Evolutionary conservation across 2,113 vertebrate genomes (phyloP), one percentile per base, ranked within the genome.

Genomic region (Scortum barcoo): DNA sequence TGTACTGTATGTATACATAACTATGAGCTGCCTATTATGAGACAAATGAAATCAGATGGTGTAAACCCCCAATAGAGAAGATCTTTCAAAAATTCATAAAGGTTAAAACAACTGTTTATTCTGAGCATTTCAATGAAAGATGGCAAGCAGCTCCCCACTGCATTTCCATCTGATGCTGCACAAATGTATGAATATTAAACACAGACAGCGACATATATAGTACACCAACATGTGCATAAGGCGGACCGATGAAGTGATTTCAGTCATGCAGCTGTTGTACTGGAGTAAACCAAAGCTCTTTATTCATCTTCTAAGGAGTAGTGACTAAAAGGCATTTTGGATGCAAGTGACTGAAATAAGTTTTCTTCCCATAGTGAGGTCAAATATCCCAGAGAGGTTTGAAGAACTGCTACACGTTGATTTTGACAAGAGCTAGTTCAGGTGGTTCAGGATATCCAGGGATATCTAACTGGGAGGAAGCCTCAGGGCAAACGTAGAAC

Each of bases 41-140:
- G 81, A 87, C 81, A 84, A 89, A 93, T 88, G 51, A 69, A 93
- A 68, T 86, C 73, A 85, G 90, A 92, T 72, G 82, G 81, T 90
- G 88, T 84, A 86, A 89, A 90, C 51, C 84, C 88, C 93, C 91
- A 80, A 72, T 76, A 87, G 86, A 89, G 82, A 84, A 65, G 56
- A 81, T 40, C 76, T 84, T 78, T 92, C 56, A 92, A 93, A 86
- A 80, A 92, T 94, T 80, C 81, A 93, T 93, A 93, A 93, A 94
- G 87, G 91, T 94, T 95, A 90, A 92, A 91, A 93, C 87, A 94
- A 93, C 89, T 86, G 91, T 94, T 93, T 92, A 91, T 90, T 85
- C 72, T 86, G 61, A 86, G 88, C 85, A 90, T 90, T 93, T 84
- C 77, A 72, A 86, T 78, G 67, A 90, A 88, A 85, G 80, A 81